Evolutionary conservation across 2,888 invertebrate genomes (phyloP).

Genomic region (Prosopocoilus inquinatus): DNA sequence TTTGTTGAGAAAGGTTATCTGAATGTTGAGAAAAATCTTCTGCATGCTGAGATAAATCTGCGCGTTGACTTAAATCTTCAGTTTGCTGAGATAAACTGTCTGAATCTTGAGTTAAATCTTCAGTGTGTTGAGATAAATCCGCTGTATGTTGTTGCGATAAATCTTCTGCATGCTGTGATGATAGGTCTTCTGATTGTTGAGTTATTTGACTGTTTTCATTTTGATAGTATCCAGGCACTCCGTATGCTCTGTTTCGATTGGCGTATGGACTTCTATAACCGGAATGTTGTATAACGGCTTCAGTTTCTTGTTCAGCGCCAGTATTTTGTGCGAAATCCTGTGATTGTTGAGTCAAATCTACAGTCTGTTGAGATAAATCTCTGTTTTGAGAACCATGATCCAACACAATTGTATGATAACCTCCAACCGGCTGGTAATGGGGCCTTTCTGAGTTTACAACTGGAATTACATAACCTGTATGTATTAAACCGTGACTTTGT

Average conservation of each 20-base stretch:
- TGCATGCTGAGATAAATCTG: conserved; percentile 31
- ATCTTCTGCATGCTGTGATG: conserved; percentile 32
- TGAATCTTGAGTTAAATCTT: conserved; percentile 1
- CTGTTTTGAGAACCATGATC: too few species aligned
- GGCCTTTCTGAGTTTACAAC: too few species aligned
- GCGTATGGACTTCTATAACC: too few species aligned
- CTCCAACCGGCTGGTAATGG: too few species aligned
- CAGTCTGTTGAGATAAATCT: conserved; percentile 29
- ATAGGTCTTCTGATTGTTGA: conserved; percentile 25
- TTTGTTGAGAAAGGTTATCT: conserved; percentile 33
- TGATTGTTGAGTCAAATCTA: conserved; percentile 32
- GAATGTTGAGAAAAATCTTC: conserved; percentile 25
- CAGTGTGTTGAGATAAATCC: conserved; percentile 32
- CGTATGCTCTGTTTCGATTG: too few species aligned
- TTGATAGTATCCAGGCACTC: not conserved
- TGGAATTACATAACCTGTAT: too few species aligned
- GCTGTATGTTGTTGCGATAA: conserved; percentile 29
- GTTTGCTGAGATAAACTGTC: conserved; percentile 33
- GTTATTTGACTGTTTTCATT: conserved; percentile 20
- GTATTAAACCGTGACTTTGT: conserved; percentile 24
- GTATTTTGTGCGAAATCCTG: conserved; percentile 22
- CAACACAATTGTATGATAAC: too few species aligned
- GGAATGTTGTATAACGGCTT: too few species aligned
- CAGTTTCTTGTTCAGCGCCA: too few species aligned
- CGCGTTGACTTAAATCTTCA: conserved; percentile 30